Evolutionary conservation across 1,140 invertebrate genomes (phyloP).

Genomic region (Anastrepha ludens): DNA sequence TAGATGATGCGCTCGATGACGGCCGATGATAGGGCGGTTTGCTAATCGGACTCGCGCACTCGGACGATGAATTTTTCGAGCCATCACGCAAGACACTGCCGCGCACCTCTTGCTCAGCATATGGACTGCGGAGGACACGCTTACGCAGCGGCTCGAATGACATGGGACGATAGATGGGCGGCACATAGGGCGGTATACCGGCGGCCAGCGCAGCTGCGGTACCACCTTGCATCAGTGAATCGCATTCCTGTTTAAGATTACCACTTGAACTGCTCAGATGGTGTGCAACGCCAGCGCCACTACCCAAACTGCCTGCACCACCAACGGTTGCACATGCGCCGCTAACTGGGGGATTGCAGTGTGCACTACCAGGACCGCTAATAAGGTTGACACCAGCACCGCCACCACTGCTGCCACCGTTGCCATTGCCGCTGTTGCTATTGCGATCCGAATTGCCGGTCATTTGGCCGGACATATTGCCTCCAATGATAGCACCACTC

Average conservation of each 20-base stretch:
- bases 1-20: constrained; percentile 72
- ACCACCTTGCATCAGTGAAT: constrained; percentile 72
- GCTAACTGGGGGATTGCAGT: constrained; percentile 61
- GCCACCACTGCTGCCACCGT: constrained; percentile 70
- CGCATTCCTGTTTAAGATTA: constrained; percentile 72
- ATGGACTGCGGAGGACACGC: constrained; percentile 76
- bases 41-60: constrained; percentile 72
- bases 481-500: constrained; percentile 73
- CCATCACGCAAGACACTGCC: constrained; percentile 74
- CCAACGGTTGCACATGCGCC: constrained; percentile 64
- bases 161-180: constrained; percentile 72
- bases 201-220: constrained; percentile 62
- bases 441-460: constrained; percentile 56
- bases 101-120: constrained; percentile 72
- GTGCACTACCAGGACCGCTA: constrained; percentile 58
- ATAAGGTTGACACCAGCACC: constrained; percentile 58
- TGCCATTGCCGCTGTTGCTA: constrained; percentile 53
- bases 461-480: constrained; percentile 60
- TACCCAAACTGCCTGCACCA: constrained; percentile 65
- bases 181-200: constrained; percentile 66
- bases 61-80: constrained; percentile 69
- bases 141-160: constrained; percentile 75
- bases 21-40: constrained; percentile 72
- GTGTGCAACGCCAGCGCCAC: constrained; percentile 66
- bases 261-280: constrained; percentile 67